phyloP scores from a whole-genome alignment of 2,113 vertebrate species.

The Peromyscus leucopus region DNA sequence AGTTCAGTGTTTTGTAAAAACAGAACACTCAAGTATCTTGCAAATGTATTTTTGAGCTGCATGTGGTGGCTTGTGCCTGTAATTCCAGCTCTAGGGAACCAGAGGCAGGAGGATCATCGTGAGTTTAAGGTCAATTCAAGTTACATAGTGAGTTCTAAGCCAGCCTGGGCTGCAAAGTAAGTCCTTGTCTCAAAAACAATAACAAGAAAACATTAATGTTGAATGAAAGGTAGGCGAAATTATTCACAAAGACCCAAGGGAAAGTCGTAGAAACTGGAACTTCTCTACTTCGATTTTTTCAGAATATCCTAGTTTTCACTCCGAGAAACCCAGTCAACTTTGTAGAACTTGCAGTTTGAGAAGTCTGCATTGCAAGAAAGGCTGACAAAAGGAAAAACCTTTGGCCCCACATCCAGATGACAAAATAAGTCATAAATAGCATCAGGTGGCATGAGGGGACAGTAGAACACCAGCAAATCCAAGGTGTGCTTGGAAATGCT shows the following conservation, averaged over 20 bases:
- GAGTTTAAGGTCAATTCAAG: background rate
- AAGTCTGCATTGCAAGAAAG: background rate
- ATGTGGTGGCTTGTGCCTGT: background rate
- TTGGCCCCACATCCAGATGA: background rate
- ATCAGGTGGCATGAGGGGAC: background rate
- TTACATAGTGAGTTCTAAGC: background rate
- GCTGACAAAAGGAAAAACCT: background rate
- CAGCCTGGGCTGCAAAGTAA: background rate
- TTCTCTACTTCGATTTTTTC: background rate
- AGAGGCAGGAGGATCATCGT: background rate
- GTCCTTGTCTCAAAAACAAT: background rate
- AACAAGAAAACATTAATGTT: background rate
- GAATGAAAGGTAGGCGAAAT: background rate
- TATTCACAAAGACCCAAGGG: background rate
- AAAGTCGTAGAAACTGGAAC: background rate
- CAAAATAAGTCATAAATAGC: background rate
- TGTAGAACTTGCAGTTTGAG: background rate
- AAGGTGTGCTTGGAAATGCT: background rate
- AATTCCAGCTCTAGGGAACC: background rate
- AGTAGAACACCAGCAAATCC: background rate
- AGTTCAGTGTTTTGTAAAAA: conserved; percentile 2
- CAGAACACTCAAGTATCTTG: background rate
- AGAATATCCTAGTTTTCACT: background rate
- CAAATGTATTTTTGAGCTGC: background rate
- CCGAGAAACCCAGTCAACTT: background rate